Evolutionary conservation across 1,140 invertebrate species (phyloP).

Genomic region (Drosophila bocqueti): DNA sequence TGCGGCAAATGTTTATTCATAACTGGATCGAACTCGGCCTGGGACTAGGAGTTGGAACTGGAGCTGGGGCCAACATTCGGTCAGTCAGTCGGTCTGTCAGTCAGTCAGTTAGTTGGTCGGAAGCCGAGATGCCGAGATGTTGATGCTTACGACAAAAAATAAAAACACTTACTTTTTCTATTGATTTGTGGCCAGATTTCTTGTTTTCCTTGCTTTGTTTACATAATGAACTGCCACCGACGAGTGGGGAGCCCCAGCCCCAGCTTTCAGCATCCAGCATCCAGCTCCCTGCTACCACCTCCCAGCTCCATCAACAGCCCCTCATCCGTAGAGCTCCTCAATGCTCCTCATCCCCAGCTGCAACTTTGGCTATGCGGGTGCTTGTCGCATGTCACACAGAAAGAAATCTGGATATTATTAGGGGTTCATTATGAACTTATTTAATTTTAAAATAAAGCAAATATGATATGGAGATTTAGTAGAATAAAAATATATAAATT

Average conservation of each 20-base stretch:
- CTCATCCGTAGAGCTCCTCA: conserved; percentile 19
- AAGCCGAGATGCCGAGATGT: conserved; percentile 19
- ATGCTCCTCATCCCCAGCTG: conserved; percentile 28
- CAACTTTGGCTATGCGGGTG: conserved; percentile 65
- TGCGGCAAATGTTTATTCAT: conserved; percentile 79
- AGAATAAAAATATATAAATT: too few species aligned
- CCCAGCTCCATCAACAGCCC: conserved; percentile 4
- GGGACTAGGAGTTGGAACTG: conserved; percentile 7
- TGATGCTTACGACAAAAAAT: conserved; percentile 40
- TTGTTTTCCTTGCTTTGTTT: conserved; percentile 78
- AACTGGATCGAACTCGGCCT: conserved; percentile 49
- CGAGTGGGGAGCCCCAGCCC: conserved; percentile 5
- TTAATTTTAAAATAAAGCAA: too few species aligned
- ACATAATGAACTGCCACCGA: conserved; percentile 77
- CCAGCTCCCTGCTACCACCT: background rate
- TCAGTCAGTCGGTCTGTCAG: conserved; percentile 44
- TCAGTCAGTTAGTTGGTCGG: conserved; percentile 32
- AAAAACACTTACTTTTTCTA: conserved; percentile 65
- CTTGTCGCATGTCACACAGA: conserved; percentile 38
- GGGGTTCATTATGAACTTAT: too few species aligned
- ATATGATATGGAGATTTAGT: background rate
- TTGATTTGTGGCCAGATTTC: conserved; percentile 81
- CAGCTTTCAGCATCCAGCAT: background rate
- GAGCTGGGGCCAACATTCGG: conserved; percentile 33
- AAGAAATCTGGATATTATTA: background rate